Evolutionary conservation across 2,113 vertebrate species (phyloP).

Genomic region (Pelvicachromis taeniatus): DNA sequence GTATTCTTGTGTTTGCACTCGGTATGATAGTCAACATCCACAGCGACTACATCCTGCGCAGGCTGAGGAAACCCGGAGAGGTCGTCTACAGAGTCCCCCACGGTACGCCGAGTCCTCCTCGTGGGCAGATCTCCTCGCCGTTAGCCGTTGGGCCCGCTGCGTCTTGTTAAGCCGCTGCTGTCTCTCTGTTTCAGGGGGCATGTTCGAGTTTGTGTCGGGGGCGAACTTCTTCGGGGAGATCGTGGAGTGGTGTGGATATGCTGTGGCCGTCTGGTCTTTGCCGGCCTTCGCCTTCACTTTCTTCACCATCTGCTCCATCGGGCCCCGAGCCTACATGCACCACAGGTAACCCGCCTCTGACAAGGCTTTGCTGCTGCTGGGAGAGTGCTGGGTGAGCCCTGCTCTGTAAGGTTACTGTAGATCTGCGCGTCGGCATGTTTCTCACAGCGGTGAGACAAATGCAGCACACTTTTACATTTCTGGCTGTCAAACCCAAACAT

Average conservation of each 20-base stretch:
- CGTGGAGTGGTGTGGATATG: slow-evolving; percentile 90
- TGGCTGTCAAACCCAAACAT: background rate
- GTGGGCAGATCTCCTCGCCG: background rate
- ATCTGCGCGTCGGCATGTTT: background rate
- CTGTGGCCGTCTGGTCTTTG: slow-evolving; percentile 82
- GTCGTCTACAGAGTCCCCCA: slow-evolving; percentile 82
- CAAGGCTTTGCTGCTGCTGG: background rate
- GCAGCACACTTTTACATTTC: background rate
- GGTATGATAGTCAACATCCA: slow-evolving; percentile 92
- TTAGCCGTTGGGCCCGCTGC: background rate
- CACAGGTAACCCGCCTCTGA: slow-evolving; percentile 77
- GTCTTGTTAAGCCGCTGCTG: background rate
- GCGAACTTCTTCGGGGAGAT: slow-evolving; percentile 94
- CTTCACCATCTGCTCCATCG: slow-evolving; percentile 85
- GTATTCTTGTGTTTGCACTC: slow-evolving; percentile 78
- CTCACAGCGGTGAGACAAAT: background rate
- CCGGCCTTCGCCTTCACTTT: slow-evolving; percentile 83
- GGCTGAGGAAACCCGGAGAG: slow-evolving; percentile 84
- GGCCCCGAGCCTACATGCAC: slow-evolving; percentile 82
- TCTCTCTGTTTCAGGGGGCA: slow-evolving; percentile 60
- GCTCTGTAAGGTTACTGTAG: background rate
- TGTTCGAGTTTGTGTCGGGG: slow-evolving; percentile 88
- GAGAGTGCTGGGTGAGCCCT: background rate
- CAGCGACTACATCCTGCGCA: slow-evolving; percentile 82
- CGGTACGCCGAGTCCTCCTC: slow-evolving; percentile 46